Evolutionary conservation across 2,888 invertebrate genomes (phyloP).

Genomic region (Drosophila kokeensis): DNA sequence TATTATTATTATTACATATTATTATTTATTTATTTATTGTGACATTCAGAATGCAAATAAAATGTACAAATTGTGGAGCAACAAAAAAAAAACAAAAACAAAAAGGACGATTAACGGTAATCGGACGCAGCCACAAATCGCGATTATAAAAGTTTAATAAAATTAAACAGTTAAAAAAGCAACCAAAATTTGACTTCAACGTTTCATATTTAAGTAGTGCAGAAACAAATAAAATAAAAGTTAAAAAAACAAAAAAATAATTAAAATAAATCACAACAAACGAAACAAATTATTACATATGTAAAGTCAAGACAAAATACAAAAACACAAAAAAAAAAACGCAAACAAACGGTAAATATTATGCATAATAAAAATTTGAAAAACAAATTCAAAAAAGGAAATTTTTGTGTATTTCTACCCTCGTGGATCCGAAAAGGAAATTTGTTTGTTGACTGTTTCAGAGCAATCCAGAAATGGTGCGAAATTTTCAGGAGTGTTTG

Average conservation of each 20-base stretch:
- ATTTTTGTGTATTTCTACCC: neutral
- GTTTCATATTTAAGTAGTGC: slow-evolving; percentile 81
- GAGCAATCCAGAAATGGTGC: neutral
- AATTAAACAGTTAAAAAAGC: slow-evolving; percentile 71
- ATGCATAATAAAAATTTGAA: slow-evolving; percentile 73
- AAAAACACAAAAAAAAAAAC: slow-evolving; percentile 36
- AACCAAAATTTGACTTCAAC: slow-evolving; percentile 73
- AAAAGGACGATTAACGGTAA: slow-evolving; percentile 8
- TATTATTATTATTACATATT: slow-evolving; percentile 38
- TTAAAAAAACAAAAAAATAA: slow-evolving; percentile 40
- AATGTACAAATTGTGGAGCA: slow-evolving; percentile 78
- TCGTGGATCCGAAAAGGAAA: neutral
- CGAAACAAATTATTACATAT: slow-evolving; percentile 64
- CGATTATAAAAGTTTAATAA: slow-evolving; percentile 71
- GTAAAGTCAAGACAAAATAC: slow-evolving; percentile 55
- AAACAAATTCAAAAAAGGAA: slow-evolving; percentile 19
- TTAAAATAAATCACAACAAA: slow-evolving; percentile 33
- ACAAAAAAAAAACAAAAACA: slow-evolving; percentile 33
- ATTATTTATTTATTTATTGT: slow-evolving; percentile 62
- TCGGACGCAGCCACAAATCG: slow-evolving; percentile 43
- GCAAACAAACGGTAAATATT: slow-evolving; percentile 71
- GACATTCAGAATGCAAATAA: slow-evolving; percentile 75
- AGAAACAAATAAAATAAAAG: slow-evolving; percentile 66
- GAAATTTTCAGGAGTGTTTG: neutral
- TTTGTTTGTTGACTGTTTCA: neutral